These are phyloP conservation scores for Sebastes kiyomatsui DNA, from an alignment of 2,797 vertebrate species.

Conservation along the genomic window DNA sequence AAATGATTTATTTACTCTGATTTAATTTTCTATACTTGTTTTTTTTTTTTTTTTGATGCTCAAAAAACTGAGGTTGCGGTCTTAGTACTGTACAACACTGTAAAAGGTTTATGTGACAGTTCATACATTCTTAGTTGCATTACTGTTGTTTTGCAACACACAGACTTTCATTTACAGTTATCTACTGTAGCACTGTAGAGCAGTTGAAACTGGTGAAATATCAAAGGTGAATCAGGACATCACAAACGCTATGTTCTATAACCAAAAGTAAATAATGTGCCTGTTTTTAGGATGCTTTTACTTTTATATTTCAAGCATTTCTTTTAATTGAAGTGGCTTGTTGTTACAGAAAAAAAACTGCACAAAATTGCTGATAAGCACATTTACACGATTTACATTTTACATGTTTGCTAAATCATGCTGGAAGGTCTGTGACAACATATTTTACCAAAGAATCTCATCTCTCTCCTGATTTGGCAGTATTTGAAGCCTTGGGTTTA, in stretches of 20 bases:
- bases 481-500: constrained; percentile 41
- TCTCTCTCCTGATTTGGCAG: constrained; percentile 30
- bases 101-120: constrained; percentile 65
- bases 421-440: constrained; percentile 25
- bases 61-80: constrained; percentile 37
- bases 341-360: constrained; percentile 28
- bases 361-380: constrained; percentile 43
- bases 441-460: constrained; percentile 26
- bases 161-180: constrained; percentile 31
- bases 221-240: constrained; percentile 46
- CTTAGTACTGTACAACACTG: constrained; percentile 76
- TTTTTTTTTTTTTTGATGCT: constrained; percentile 36
- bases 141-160: constrained; percentile 41
- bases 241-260: constrained; percentile 19
- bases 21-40: constrained; percentile 13
- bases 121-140: constrained; percentile 33
- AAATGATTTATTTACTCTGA: constrained; percentile 33
- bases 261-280: constrained; percentile 6
- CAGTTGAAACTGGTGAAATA: constrained; percentile 65
- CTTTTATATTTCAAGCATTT: background rate
- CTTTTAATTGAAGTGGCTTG: background rate
- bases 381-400: no score
- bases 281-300: background rate
- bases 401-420: constrained; percentile 13
- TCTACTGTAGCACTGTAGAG: constrained; percentile 67